phyloP scores from a whole-genome alignment of 2,888 invertebrate species.

The Plebejus anna region DNA sequence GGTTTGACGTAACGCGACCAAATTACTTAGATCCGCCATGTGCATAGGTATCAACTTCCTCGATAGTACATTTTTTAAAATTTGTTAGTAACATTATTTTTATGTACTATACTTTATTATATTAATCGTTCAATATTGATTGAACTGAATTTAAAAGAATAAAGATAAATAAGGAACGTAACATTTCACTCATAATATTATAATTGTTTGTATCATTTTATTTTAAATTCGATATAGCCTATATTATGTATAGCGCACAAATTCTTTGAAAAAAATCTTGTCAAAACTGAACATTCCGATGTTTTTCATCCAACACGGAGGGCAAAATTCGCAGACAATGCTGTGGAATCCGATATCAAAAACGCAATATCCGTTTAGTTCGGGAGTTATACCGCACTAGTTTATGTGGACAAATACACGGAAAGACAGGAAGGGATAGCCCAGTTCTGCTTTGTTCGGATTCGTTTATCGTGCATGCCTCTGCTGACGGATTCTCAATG shows the following conservation, averaged over 20 bases:
- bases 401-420: conserved; percentile 45
- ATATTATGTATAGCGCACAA: neutral
- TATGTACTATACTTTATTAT: too few species aligned
- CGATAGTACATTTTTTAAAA: too few species aligned
- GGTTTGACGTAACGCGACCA: too few species aligned
- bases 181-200: neutral
- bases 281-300: neutral
- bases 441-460: conserved; percentile 51
- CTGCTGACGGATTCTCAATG: conserved; percentile 41
- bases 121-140: too few species aligned
- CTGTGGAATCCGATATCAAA: conserved; percentile 17
- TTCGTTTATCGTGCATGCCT: conserved; percentile 46
- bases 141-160: too few species aligned
- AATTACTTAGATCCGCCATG: too few species aligned
- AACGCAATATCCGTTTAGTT: conserved; percentile 27
- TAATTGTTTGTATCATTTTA: neutral
- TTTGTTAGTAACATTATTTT: too few species aligned
- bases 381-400: conserved; percentile 25
- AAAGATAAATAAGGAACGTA: too few species aligned
- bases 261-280: neutral
- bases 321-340: conserved; percentile 6
- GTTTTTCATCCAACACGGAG: neutral
- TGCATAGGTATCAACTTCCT: too few species aligned
- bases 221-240: neutral
- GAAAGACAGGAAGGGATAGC: conserved; percentile 48